Evolutionary conservation across 2,797 vertebrate species (phyloP).

Genomic region (Coendou prehensilis): DNA sequence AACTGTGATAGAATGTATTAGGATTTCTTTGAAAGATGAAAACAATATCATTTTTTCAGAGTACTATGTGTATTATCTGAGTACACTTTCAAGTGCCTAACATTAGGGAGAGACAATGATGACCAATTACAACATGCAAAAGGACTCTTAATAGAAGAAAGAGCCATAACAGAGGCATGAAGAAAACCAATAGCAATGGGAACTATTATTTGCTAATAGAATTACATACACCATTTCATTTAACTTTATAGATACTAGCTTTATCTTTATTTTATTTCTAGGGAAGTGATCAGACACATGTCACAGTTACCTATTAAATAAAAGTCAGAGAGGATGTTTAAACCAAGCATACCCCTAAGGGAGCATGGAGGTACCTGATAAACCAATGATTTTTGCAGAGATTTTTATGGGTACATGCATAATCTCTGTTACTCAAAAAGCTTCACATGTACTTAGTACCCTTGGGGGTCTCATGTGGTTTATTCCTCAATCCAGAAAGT

Average conservation of each 20-base stretch:
- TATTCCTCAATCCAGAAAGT: neutral
- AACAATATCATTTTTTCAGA: neutral
- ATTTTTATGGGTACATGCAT: neutral
- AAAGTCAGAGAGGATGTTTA: neutral
- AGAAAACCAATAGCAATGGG: neutral
- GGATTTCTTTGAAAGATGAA: neutral
- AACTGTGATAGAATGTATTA: neutral
- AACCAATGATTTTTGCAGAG: neutral
- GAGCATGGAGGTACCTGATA: neutral
- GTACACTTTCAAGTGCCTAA: neutral
- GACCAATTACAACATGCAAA: neutral
- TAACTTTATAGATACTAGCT: neutral
- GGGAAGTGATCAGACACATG: neutral
- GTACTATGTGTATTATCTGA: neutral
- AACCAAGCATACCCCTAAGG: neutral
- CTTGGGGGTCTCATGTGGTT: neutral
- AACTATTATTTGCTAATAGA: neutral
- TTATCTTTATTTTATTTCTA: neutral
- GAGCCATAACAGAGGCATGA: neutral
- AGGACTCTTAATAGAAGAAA: neutral
- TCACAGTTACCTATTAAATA: neutral
- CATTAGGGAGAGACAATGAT: neutral
- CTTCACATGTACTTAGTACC: neutral
- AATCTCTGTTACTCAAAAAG: neutral
- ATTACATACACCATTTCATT: neutral